These are phyloP conservation scores for Epinotia demarniana DNA, from an alignment of 2,888 invertebrate genomes.

Conservation along the genomic window DNA sequence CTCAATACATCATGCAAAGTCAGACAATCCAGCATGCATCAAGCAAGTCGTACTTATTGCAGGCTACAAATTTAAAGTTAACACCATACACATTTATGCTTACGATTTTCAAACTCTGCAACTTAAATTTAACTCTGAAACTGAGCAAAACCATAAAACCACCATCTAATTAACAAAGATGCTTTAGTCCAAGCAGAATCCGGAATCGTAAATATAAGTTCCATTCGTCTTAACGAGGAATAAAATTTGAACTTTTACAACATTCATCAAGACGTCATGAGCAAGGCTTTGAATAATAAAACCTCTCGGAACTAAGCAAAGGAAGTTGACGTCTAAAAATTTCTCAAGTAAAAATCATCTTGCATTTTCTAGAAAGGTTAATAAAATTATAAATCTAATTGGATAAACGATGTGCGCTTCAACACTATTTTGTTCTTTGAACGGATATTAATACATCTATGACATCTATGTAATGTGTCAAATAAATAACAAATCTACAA, in stretches of 20 bases:
- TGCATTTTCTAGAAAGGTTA: constrained; percentile 17
- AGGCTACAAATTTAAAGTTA: too few relatives aligned
- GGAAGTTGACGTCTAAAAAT: constrained; percentile 23
- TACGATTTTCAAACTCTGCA: too few relatives aligned
- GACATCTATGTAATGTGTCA: too few relatives aligned
- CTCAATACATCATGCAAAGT: not conserved
- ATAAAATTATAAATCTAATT: constrained; percentile 26
- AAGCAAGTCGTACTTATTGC: too few relatives aligned
- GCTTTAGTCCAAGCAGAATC: constrained; percentile 1
- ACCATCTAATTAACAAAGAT: constrained; percentile 12
- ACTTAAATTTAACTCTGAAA: not conserved
- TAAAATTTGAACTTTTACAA: constrained; percentile 48
- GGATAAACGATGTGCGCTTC: not conserved
- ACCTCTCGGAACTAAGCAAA: constrained; percentile 6
- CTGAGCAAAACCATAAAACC: constrained; percentile 7
- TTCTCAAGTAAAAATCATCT: constrained; percentile 26
- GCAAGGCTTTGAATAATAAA: constrained; percentile 48
- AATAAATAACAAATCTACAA: too few relatives aligned
- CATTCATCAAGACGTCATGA: constrained; percentile 49
- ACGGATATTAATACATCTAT: not conserved
- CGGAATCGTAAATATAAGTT: constrained; percentile 46
- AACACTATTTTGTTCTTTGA: not conserved
- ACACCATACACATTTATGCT: too few relatives aligned
- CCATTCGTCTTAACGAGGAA: constrained; percentile 43
- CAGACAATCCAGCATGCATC: not conserved